These are phyloP conservation scores for Scrobipalpa costella DNA, from an alignment of 2,888 invertebrate genomes.

Conservation along the genomic window DNA sequence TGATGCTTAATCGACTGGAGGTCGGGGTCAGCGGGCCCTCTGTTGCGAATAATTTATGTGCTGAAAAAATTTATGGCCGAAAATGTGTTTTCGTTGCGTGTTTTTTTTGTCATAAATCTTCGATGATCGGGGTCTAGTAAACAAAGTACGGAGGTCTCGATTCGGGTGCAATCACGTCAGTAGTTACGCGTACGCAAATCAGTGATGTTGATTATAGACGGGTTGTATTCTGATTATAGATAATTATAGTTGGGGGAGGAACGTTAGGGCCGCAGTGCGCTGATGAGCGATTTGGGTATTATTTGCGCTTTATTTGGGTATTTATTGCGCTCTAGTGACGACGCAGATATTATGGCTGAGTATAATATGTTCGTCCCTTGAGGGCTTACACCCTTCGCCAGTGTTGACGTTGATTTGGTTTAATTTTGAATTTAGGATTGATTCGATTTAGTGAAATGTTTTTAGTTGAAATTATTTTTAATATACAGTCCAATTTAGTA, in stretches of 20 bases:
- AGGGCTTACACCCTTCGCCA: slow-evolving; percentile 59
- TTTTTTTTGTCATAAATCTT: slow-evolving; percentile 29
- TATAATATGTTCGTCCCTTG: slow-evolving; percentile 64
- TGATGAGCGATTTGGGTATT: slow-evolving; percentile 84
- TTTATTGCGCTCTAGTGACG: slow-evolving; percentile 82
- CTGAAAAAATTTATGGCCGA: slow-evolving; percentile 52
- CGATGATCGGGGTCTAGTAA: slow-evolving; percentile 21
- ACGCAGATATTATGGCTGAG: slow-evolving; percentile 76
- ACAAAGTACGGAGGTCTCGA: slow-evolving; percentile 36
- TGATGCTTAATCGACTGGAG: slow-evolving; percentile 80
- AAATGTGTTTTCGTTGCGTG: slow-evolving; percentile 36
- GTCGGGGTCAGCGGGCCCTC: slow-evolving; percentile 72
- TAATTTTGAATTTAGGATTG: slow-evolving; percentile 41
- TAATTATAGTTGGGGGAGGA: slow-evolving; percentile 75
- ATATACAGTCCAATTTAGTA: background rate
- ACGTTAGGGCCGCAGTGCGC: slow-evolving; percentile 56
- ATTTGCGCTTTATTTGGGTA: slow-evolving; percentile 85
- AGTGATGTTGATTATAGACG: slow-evolving; percentile 38
- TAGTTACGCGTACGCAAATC: slow-evolving; percentile 40
- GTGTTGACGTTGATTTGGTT: slow-evolving; percentile 61
- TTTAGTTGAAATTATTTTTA: background rate
- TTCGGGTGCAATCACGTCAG: slow-evolving; percentile 47
- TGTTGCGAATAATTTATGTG: slow-evolving; percentile 68
- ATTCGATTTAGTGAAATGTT: slow-evolving; percentile 8
- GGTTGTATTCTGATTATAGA: slow-evolving; percentile 54